Evolutionary conservation across 1,140 invertebrate species (phyloP).

Genomic region (Ceratoteleas bidentatus): DNA sequence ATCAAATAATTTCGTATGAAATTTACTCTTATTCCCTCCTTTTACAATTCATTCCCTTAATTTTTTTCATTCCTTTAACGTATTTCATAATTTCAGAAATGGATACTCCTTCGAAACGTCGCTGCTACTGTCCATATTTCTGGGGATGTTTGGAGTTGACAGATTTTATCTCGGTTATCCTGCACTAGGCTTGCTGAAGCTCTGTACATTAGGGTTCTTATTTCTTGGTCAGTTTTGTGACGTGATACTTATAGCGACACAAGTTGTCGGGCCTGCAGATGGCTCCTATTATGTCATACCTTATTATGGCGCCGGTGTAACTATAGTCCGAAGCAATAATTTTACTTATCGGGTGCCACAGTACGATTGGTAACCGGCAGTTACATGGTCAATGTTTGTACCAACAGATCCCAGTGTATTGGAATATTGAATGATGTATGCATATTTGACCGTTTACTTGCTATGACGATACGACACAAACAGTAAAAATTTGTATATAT

Average conservation of each 20-base stretch:
- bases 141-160: constrained; percentile 98
- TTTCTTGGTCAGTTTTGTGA: constrained; percentile 98
- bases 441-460: too few species aligned
- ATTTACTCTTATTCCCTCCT: too few species aligned
- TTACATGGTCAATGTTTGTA: too few species aligned
- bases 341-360: constrained; percentile 91
- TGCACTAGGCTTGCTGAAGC: constrained; percentile 95
- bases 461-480: too few species aligned
- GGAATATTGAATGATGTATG: too few species aligned
- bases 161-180: constrained; percentile 98
- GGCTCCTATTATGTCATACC: constrained; percentile 97
- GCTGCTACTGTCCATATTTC: constrained; percentile 95
- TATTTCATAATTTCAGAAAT: constrained; percentile 87
- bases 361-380: constrained; percentile 84
- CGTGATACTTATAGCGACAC: constrained; percentile 96
- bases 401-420: too few species aligned
- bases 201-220: constrained; percentile 97
- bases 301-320: constrained; percentile 94
- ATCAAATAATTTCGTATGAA: too few species aligned
- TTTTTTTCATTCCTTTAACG: too few species aligned
- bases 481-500: too few species aligned
- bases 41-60: too few species aligned
- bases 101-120: constrained; percentile 96
- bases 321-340: constrained; percentile 91
- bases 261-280: constrained; percentile 96